Conservation (phyloP, 2,113 vertebrate species). For the Egretta garzetta region DNA sequence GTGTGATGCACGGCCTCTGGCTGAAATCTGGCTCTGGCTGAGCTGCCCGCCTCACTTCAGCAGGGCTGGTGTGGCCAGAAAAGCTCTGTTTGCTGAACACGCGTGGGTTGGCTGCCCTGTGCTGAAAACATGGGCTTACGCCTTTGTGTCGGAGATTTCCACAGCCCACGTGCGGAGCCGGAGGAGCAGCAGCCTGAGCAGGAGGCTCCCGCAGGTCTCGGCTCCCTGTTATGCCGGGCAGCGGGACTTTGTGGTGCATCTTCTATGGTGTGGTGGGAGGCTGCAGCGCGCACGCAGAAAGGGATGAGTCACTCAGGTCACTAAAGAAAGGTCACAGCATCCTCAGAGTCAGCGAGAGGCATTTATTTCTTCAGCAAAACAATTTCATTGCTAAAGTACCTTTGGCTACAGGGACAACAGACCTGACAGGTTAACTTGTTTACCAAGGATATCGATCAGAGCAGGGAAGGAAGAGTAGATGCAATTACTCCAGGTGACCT, state of each 20-base stretch:
- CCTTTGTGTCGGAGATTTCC: neutral
- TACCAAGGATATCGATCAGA: neutral
- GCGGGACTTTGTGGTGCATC: neutral
- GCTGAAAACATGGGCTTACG: neutral
- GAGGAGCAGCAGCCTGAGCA: neutral
- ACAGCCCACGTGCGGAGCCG: accelerated
- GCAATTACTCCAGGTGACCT: neutral
- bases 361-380: neutral
- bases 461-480: neutral
- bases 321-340: slow-evolving; percentile 30
- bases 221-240: neutral
- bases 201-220: neutral
- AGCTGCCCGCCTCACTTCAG: neutral
- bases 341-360: neutral
- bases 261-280: accelerated
- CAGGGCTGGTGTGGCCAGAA: neutral
- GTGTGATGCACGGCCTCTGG: neutral
- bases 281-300: neutral
- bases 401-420: neutral
- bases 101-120: neutral
- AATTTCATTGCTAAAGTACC: neutral
- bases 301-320: slow-evolving; percentile 45
- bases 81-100: neutral
- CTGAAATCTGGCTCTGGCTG: neutral
- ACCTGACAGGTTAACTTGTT: neutral